Base-by-base conservation (phyloP, 1,140 invertebrate species). In the Platyscapa corneri region DNA sequence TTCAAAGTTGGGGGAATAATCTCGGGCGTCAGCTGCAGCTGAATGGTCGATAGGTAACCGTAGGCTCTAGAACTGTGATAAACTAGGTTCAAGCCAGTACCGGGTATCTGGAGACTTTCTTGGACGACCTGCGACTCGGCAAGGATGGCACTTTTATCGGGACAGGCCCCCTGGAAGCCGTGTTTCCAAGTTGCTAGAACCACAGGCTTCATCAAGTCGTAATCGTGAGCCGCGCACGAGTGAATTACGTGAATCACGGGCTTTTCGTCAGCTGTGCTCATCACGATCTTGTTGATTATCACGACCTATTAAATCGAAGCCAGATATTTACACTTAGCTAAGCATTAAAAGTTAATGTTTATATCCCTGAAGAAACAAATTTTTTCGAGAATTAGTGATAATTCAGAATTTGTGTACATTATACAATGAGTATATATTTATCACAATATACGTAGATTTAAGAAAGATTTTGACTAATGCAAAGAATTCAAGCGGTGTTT, bases 121-220 rank as follows among this genome's bases (percentile, higher is more conserved):
- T 99, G 98, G 1, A 99, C 96, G 0, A 99, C 96, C 94, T 99
- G 98, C 32, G 98, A 99, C 90, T 99, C 98, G 0, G 98, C 97
- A 56, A 99, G 94, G 85, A 99, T 98, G 42, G 97, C 97, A 88
- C 96, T 97, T 88, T 96, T 97, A 89, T 98, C 97, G 0, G 98
- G 97, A 92, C 98, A 99, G 0, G 97, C 97, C 14, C 98, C 98
- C 89, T 99, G 98, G 93, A 99, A 99, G 39, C 98, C 98, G 90
- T 98, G 97, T 90, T 98, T 98, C 98, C 98, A 99, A 0, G 98
- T 99, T 18, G 98, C 98, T 49, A 99, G 92, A 0, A 99, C 98
- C 0, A 99, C 97, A 0, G 98, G 98, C 91, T 98, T 98, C 96
- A 99, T 98, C 30, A 95, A 90, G 90, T 99, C 98, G 91, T 98